Percentiles rank a stretch among this genome's conserved stretches.
Conservation (phyloP, 2,797 vertebrate species). For the Netta rufina region DNA sequence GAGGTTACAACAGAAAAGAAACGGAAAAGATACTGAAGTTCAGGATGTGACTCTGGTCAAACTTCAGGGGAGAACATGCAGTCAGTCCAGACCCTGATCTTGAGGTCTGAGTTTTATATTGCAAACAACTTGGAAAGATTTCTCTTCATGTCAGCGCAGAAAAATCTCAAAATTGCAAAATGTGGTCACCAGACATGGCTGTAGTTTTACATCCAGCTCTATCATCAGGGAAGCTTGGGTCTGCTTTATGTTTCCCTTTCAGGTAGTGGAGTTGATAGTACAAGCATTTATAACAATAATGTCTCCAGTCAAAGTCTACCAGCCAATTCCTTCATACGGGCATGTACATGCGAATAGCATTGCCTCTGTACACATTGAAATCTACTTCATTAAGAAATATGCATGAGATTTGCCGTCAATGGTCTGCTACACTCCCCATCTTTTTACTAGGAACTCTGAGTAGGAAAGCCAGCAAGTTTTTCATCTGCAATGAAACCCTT, state of each 20-base stretch:
- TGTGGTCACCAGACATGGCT: conserved; percentile 43
- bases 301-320: not conserved
- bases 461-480: not conserved
- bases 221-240: conserved; percentile 7
- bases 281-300: conserved; percentile 20
- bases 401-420: not conserved
- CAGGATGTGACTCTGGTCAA: not conserved
- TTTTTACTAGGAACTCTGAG: not conserved
- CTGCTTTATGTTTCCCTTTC: conserved; percentile 54
- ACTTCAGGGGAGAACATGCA: not conserved
- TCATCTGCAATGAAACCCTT: not conserved
- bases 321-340: not conserved
- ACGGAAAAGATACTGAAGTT: not conserved
- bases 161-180: conserved; percentile 60
- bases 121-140: conserved; percentile 53
- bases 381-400: not conserved
- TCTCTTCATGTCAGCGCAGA: conserved; percentile 28
- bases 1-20: not conserved
- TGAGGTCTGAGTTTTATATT: conserved; percentile 24
- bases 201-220: not conserved
- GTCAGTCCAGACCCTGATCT: not conserved
- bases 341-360: rapidly evolving
- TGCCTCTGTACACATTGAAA: not conserved
- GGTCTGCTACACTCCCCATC: not conserved
- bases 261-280: conserved; percentile 28